Base-by-base conservation (phyloP, 1,140 invertebrate genomes). In the Drosophila sturtevanti region DNA sequence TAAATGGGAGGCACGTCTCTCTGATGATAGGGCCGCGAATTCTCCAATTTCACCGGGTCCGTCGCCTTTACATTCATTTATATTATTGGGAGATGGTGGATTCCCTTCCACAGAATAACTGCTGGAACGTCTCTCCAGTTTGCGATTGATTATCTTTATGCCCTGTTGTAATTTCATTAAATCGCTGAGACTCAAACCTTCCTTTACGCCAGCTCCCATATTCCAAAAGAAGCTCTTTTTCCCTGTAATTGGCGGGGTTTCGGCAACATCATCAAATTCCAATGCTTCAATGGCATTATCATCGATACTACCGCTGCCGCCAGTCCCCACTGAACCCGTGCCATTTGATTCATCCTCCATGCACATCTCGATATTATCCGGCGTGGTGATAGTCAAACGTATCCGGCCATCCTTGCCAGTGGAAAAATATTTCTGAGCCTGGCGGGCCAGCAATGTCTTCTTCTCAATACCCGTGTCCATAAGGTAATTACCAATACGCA, bases 381-480 rank as follows among this genome's bases (percentile, higher is more conserved):
- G 91, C 35, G 90, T 85, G 10, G 91, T 92, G 6, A 92, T 72
- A 2, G 90, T 90, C 56, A 92, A 48, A 1, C 86, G 71, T 35
- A 92, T 92, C 54, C 79, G 67, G 14, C 90, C 85, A 58, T 90
- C 86, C 48, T 86, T 75, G 52, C 70, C 72, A 1, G 74, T 78
- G 37, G 51, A 69, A 60, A 80, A 72, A n/a, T 73, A 75, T 24
- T 79, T 60, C 51, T 90, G 87, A 0, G 74, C 73, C 52, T 89
- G 79, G 1, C 79, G 69, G 0, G 80, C 74, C 41, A 89, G 54
- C 24, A 91, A 38, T 0, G 87, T 77, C 60, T 86, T 91, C 70
- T 89, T 92, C 6, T 91, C 89, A 7, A 92, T 92, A 12, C 91
- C 91, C 7, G 91, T 92, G 64, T 92, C 91, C 91, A 92, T 92